Conservation (phyloP, 2,113 vertebrate species). For the Oreotragus oreotragus region DNA sequence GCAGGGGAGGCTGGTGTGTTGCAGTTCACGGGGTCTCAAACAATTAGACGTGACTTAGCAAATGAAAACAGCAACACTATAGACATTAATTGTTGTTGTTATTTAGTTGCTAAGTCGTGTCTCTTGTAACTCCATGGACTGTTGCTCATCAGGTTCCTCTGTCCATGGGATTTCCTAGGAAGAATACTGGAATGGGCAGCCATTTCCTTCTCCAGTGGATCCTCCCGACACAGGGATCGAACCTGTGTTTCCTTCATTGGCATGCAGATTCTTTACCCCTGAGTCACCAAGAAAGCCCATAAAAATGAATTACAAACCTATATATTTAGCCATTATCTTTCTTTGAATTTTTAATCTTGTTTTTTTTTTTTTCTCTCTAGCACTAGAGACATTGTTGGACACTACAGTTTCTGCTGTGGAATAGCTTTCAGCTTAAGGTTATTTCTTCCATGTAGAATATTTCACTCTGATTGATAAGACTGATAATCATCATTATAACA, state of each 20-base stretch:
- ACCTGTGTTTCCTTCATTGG: neutral
- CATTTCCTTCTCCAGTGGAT: neutral
- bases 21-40: neutral
- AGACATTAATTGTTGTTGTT: neutral
- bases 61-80: neutral
- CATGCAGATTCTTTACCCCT: neutral
- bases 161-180: neutral
- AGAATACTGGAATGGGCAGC: neutral
- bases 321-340: neutral
- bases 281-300: neutral
- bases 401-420: neutral
- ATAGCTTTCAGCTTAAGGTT: neutral
- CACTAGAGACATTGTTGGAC: neutral
- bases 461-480: neutral
- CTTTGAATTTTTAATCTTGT: neutral
- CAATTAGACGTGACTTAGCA: neutral
- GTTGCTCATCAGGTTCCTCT: neutral
- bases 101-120: neutral
- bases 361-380: neutral
- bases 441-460: neutral
- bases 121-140: neutral
- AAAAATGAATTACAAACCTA: neutral
- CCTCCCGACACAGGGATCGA: accelerated
- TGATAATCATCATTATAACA: neutral
- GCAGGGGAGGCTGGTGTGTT: neutral